A percentile compares a stretch with the other conserved stretches of the same genome.
Conservation (phyloP, 2,113 vertebrate genomes). For the Xiphorhynchus elegans region DNA sequence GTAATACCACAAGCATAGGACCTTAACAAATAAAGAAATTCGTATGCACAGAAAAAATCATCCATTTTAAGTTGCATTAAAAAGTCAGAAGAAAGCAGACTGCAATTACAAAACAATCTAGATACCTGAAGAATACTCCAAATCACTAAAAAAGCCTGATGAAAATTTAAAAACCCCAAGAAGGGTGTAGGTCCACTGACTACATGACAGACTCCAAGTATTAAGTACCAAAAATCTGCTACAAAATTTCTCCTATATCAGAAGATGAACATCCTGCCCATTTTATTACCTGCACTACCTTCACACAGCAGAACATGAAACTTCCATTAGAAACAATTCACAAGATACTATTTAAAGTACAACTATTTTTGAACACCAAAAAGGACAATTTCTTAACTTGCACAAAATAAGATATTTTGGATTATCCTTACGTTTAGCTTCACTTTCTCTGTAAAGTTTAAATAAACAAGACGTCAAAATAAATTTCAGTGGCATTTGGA, state of each 20-base stretch:
- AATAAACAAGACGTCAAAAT: no score
- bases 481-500: background rate
- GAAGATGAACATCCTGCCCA: fast-evolving
- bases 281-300: background rate
- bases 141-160: background rate
- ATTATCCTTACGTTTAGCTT: background rate
- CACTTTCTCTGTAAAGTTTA: background rate
- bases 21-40: background rate
- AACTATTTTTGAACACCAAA: background rate
- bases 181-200: background rate
- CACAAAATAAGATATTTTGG: background rate
- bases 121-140: background rate
- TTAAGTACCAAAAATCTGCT: background rate
- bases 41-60: background rate
- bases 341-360: background rate
- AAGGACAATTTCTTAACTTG: background rate
- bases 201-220: background rate
- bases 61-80: background rate
- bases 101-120: background rate
- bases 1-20: background rate
- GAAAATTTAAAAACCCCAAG: background rate
- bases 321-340: background rate
- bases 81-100: background rate
- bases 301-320: background rate
- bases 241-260: background rate